Evolutionary conservation across 2,888 invertebrate genomes (phyloP).

Genomic region (Phyto melanocephala): DNA sequence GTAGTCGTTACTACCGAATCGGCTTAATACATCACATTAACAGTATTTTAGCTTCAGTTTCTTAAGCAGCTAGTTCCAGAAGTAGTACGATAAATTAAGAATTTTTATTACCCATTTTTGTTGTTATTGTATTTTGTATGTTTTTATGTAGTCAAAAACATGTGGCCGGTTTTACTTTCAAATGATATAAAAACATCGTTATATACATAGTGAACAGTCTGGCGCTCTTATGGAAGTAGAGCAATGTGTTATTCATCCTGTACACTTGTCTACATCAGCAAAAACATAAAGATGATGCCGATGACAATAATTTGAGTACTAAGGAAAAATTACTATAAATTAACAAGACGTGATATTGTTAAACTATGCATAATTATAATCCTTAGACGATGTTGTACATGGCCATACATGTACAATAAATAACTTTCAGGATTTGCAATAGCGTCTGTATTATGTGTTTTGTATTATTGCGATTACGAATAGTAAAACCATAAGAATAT

Average conservation of each 20-base stretch:
- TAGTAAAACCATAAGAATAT: not conserved
- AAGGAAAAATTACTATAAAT: constrained; percentile 38
- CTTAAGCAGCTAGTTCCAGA: not conserved
- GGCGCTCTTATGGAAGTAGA: not conserved
- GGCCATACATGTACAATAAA: constrained; percentile 6
- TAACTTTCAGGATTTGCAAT: not conserved
- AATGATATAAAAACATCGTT: not conserved
- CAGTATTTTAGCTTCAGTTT: not conserved
- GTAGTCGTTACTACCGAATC: not conserved
- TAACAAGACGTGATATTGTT: constrained; percentile 46
- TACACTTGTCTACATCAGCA: not conserved
- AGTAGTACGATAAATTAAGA: not conserved
- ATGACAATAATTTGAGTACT: constrained; percentile 11
- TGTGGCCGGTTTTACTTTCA: not conserved
- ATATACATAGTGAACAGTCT: not conserved
- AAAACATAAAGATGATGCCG: constrained; percentile 14
- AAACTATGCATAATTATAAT: constrained; percentile 18
- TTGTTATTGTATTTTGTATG: not conserved
- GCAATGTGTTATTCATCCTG: not conserved
- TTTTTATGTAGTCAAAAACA: not conserved
- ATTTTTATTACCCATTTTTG: not conserved
- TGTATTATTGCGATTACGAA: not conserved
- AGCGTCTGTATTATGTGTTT: not conserved
- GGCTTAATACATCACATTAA: not conserved
- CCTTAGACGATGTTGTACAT: not conserved